Percentiles rank a stretch among this genome's conserved stretches.
These are phyloP conservation scores for Lepidocyrtinus sp. DNA, from an alignment of 2,888 invertebrate species.

Conservation along the genomic window DNA sequence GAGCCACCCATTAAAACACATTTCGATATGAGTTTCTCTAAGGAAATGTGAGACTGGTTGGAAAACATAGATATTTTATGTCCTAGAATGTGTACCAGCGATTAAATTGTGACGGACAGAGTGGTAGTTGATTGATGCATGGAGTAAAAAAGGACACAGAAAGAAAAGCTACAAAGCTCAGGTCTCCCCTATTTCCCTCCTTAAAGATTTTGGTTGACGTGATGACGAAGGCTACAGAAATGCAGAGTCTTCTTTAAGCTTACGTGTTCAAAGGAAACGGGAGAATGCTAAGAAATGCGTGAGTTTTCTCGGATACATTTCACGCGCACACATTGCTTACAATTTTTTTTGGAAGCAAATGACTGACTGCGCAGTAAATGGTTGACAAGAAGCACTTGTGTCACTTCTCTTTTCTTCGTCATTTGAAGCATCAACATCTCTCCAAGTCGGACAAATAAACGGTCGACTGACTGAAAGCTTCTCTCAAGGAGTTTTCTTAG, in stretches of 20 bases:
- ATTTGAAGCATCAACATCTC: slow-evolving; percentile 13
- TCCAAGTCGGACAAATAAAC: slow-evolving; percentile 39
- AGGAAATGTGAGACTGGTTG: slow-evolving; percentile 49
- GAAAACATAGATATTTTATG: slow-evolving; percentile 19
- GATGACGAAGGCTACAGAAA: not conserved
- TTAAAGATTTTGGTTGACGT: too few relatives aligned
- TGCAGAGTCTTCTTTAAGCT: too few relatives aligned
- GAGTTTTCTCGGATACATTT: too few relatives aligned
- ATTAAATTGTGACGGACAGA: slow-evolving; percentile 53
- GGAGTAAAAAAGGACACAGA: slow-evolving; percentile 38
- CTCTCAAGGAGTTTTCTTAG: too few relatives aligned
- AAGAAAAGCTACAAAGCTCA: not conserved
- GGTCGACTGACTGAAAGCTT: slow-evolving; percentile 51
- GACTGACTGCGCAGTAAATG: slow-evolving; percentile 8
- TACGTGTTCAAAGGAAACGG: not conserved
- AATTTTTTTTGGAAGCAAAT: not conserved
- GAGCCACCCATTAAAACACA: not conserved
- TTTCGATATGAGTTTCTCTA: not conserved
- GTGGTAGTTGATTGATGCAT: slow-evolving; percentile 55
- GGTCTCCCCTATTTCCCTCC: not conserved
- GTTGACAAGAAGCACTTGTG: slow-evolving; percentile 59
- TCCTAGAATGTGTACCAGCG: slow-evolving; percentile 28
- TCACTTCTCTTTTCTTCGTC: slow-evolving; percentile 46
- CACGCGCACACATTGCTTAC: too few relatives aligned
- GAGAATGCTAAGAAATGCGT: not conserved